Base-by-base conservation (phyloP, 2,888 invertebrate species). In the Acanthacorydalis orientalis region DNA sequence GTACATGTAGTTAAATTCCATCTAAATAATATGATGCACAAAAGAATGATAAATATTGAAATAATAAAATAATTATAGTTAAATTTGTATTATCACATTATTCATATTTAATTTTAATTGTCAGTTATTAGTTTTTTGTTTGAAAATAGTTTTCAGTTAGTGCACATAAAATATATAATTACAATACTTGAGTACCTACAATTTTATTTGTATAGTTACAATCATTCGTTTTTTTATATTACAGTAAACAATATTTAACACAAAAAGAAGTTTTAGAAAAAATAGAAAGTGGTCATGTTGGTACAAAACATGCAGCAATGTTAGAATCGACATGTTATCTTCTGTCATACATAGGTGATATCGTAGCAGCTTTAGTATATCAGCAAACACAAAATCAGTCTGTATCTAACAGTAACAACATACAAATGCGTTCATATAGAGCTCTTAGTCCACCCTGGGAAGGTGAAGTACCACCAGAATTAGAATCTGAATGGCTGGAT, bases 401-500 rank as follows among this genome's bases (percentile, higher is more conserved):
- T 14, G 15, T 11, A 11, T 35, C 44, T 11, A 34, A 23, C 14
- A 37, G 12, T 10, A 14, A 34, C 7, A 23, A 66, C 8, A 52
- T 67, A 11, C 62, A 63, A 64, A 65, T 11, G 64, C 68, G 51
- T 23, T 23, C 23, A 23, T 23, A 23, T 23, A 69, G 78, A 34
- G 70, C 75, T 1, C 68, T 76, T 10, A 75, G 76, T 54, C 78
- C 86, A 0, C 83, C 85, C 0, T 87, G 86, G 85, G 87, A 88
- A 56, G 83, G 84, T 10, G 84, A 83, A 43, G 72, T 77, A 1
- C 80, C 80, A 37, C 69, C 80, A 23, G 83, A 83, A 50, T 72
- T 83, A 48, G 90, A 91, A 53, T 77, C 83, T 16, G 89, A 90
- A 56, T 83, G 89, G 72, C 79, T 83, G 10, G 93, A 93, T 51